These are phyloP conservation scores for Rhabdophis nuchalis DNA, from an alignment of 2,797 vertebrate genomes.

Conservation along the genomic window DNA sequence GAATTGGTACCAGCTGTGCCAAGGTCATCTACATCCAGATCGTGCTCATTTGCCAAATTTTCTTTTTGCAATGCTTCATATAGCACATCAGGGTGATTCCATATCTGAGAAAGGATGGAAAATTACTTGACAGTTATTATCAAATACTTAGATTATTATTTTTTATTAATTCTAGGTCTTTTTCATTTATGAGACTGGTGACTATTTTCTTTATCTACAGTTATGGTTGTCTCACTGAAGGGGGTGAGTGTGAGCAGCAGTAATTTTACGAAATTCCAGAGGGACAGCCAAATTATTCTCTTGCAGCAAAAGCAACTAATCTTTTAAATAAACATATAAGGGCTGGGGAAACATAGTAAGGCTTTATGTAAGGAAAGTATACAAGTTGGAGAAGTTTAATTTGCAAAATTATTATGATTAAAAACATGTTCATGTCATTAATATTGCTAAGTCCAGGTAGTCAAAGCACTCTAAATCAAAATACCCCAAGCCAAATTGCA, in stretches of 20 bases:
- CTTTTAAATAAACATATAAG: neutral
- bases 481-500: neutral
- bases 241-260: neutral
- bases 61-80: conserved; percentile 96
- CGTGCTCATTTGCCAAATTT: conserved; percentile 91
- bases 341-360: neutral
- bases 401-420: neutral
- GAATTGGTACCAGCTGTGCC: conserved; percentile 75
- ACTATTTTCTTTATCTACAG: neutral
- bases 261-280: neutral
- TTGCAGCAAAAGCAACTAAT: neutral
- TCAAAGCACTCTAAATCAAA: neutral
- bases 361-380: neutral
- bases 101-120: conserved; percentile 79
- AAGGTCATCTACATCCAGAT: conserved; percentile 94
- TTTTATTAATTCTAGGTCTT: neutral
- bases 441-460: neutral
- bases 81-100: conserved; percentile 97
- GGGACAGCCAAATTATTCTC: neutral
- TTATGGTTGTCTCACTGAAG: neutral
- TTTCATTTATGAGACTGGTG: neutral
- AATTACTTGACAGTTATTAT: neutral
- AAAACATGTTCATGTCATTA: neutral
- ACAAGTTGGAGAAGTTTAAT: neutral
- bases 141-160: neutral